A percentile compares a stretch with the other conserved stretches of the same genome.
These are phyloP conservation scores for Clarias pachynema DNA, from an alignment of 2,797 vertebrate genomes.

Conservation along the genomic window DNA sequence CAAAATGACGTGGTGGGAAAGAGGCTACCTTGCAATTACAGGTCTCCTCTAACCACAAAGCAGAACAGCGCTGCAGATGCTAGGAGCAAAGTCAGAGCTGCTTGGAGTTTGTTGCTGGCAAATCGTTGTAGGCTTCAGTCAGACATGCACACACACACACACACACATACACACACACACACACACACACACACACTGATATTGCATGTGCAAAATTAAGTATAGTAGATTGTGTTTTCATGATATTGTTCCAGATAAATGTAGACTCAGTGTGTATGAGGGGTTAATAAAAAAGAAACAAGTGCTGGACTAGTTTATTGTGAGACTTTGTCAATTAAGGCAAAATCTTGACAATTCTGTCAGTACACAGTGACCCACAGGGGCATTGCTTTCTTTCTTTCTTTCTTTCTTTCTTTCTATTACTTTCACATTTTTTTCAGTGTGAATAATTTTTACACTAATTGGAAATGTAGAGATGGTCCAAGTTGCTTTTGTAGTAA, in stretches of 20 bases:
- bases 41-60: slow-evolving; percentile 55
- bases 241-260: slow-evolving; percentile 13
- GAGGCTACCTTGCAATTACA: slow-evolving; percentile 76
- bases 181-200: neutral
- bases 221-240: slow-evolving; percentile 14
- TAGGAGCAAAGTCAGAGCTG: neutral
- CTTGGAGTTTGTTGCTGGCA: slow-evolving; percentile 15
- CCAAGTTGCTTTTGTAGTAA: slow-evolving; percentile 67
- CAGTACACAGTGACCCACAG: slow-evolving; percentile 42
- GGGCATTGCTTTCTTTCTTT: neutral
- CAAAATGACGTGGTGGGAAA: slow-evolving; percentile 66
- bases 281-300: slow-evolving; percentile 58
- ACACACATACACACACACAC: neutral
- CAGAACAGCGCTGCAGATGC: slow-evolving; percentile 39
- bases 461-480: slow-evolving; percentile 67
- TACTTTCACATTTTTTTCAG: slow-evolving; percentile 15
- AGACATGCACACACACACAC: too few species aligned
- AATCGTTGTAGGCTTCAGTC: neutral
- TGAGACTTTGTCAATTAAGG: slow-evolving; percentile 65
- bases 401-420: neutral
- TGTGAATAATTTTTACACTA: slow-evolving; percentile 64
- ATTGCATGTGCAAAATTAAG: neutral
- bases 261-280: slow-evolving; percentile 35
- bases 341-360: slow-evolving; percentile 64
- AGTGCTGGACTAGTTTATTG: slow-evolving; percentile 68